Base-by-base conservation (phyloP, 2,797 vertebrate genomes). In the Danionella dracula region DNA sequence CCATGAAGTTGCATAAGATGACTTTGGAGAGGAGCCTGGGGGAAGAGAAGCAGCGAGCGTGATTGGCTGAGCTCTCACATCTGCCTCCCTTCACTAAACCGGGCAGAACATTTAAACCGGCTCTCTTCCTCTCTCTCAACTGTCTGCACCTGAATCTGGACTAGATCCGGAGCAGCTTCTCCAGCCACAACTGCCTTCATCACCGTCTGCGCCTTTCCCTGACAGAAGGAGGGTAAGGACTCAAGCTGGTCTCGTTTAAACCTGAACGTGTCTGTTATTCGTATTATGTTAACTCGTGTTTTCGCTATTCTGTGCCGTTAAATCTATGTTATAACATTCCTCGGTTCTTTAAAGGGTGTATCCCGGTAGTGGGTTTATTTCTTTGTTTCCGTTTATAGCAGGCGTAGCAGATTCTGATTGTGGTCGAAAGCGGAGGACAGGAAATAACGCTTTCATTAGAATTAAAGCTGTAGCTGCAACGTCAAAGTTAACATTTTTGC, bases 81-180 rank as follows among this genome's bases (percentile, higher is more conserved):
- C 32, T 61, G 44, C 69, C 61, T 53, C 68, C 57, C 38, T 31
- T 29, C 35, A 27, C 13, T 21, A 58, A 34, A 49, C 0, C 35
- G 34, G 4, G 37, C 27, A 15, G 21, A 59, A 11, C 23, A n/a
- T 68, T 66, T 72, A 68, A 79, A 83, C 41, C 46, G n/a, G 21
- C 21, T 4, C 44, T 42, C 44, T 19, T 31, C 16, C 12, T 2
- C 12, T 16, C 5, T n/a, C n/a, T n/a, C 9, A 68, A 68, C 16
- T 16, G 10, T 23, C 12, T 70, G 35, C 37, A 49, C 48, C 58
- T 61, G 44, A 64, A 34, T 68, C 50, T 63, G 68, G 68, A 63
- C 40, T 67, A 59, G 27, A 38, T 31, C 66, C 12, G 37, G 16
- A 56, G 19, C 49, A 53, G 58, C 57, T 61, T 61, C 42, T 46